A percentile compares a stretch with the other conserved stretches of the same genome.
phyloP scores from a whole-genome alignment of 2,888 invertebrate species.

The Cistogaster globosa region DNA sequence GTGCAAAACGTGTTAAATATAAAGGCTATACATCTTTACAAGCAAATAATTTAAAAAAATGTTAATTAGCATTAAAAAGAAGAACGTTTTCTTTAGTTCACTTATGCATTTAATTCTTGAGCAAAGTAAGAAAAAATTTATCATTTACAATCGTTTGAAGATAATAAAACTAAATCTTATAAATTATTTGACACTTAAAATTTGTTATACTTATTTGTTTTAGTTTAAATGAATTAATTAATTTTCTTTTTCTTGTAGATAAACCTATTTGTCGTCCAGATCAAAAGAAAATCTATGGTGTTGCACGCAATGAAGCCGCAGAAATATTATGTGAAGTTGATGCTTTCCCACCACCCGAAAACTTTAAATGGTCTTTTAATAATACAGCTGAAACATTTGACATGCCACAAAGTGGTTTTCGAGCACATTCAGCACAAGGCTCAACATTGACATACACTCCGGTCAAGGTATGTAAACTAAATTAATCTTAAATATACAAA shows the following conservation, averaged over 20 bases:
- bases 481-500: conserved; percentile 1
- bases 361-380: conserved; percentile 95
- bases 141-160: too few relatives aligned
- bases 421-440: conserved; percentile 84
- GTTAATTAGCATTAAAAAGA: too few relatives aligned
- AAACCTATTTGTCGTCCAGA: conserved; percentile 91
- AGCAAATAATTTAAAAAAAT: too few relatives aligned
- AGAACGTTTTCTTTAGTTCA: too few relatives aligned
- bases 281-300: conserved; percentile 91
- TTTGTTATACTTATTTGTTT: too few relatives aligned
- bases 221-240: not conserved
- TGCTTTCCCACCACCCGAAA: conserved; percentile 91
- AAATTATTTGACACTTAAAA: too few relatives aligned
- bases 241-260: conserved; percentile 82
- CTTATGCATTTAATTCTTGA: too few relatives aligned
- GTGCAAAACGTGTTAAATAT: too few relatives aligned
- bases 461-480: conserved; percentile 82
- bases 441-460: conserved; percentile 91
- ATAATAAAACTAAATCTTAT: too few relatives aligned
- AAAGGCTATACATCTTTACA: too few relatives aligned
- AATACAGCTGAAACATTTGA: conserved; percentile 92
- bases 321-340: conserved; percentile 92
- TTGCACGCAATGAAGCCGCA: conserved; percentile 91
- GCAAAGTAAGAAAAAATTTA: too few relatives aligned
- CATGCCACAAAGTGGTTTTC: conserved; percentile 88